phyloP scores from a whole-genome alignment of 2,113 vertebrate genomes.

The Brachyhypopomus gauderio region DNA sequence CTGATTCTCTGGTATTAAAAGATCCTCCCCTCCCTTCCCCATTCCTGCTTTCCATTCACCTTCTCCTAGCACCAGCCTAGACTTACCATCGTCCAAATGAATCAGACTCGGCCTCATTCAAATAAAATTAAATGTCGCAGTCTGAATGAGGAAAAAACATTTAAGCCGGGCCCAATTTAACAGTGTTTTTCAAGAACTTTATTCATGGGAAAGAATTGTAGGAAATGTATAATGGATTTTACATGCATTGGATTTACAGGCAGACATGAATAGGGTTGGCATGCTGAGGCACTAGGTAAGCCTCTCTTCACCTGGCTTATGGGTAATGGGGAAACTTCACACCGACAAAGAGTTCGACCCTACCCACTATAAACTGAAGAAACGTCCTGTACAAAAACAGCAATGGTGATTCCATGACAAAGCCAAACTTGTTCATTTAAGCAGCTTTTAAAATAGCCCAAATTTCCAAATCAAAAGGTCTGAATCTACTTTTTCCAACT shows the following conservation, averaged over 20 bases:
- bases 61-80: constrained; percentile 57
- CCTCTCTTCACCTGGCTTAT: constrained; percentile 24
- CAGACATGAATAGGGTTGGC: constrained; percentile 34
- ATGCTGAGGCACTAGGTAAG: constrained; percentile 34
- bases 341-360: neutral
- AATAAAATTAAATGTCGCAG: constrained; percentile 61
- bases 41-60: constrained; percentile 54
- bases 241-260: constrained; percentile 44
- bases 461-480: neutral
- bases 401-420: neutral
- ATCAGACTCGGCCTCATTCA: constrained; percentile 51
- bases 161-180: constrained; percentile 26
- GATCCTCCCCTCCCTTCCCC: constrained; percentile 50
- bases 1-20: constrained; percentile 76
- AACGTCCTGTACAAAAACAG: neutral
- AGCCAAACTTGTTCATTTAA: neutral
- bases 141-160: constrained; percentile 57
- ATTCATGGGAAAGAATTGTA: constrained; percentile 39
- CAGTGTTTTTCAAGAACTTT: constrained; percentile 46
- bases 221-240: constrained; percentile 49
- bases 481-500: neutral
- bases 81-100: constrained; percentile 56
- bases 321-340: constrained; percentile 28
- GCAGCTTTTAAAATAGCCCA: neutral
- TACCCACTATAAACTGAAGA: constrained; percentile 17